Evolutionary conservation across 2,888 invertebrate species (phyloP), one percentile per base, ranked within the genome.

Genomic region (Leptodirus hochenwartii): DNA sequence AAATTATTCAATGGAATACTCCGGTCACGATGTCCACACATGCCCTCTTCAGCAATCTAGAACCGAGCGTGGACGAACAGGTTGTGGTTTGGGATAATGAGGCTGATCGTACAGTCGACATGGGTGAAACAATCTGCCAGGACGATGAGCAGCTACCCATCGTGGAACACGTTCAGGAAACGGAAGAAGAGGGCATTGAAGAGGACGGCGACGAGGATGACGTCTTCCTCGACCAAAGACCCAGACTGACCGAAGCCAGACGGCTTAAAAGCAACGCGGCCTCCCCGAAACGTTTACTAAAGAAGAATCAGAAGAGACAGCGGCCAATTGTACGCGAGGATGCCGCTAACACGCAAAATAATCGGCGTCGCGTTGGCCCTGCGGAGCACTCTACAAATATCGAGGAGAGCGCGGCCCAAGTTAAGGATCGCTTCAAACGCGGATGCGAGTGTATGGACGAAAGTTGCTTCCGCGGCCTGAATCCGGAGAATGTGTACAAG

Each of bases 361-460:
- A 39, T 50, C 61, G 37, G 49, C 52, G 4, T 46, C 56, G 40
- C 4, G 41, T 42, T 34, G 27, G 22, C 4, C 24, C 20, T 11
- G 20, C 12, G 15, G 66, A 64, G 33, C 73, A 75, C 43, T 53
- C 62, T 2, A 74, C 72, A 32, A 69, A 69, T 49, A 48, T 77
- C 34, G 77, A 78, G 48, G 74, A 76, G 46, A 75, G 69, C 53
- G 69, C 71, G 12, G 50, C 57, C 15, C 66, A 77, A 64, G 76
- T 77, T 3, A 62, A 67, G 46, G 67, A 71, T 43, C 61, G 76
- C 34, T 67, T 80, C 44, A 66, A 62, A 40, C 58, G 69, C 43
- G 79, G 79, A 27, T 79, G 79, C 45, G 79, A 78, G 44, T 80
- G 79, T 46, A 74, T 74, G 47, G 77, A 76, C 43, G 65, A 64